phyloP scores from a whole-genome alignment of 2,797 vertebrate genomes.

The Todus mexicanus region DNA sequence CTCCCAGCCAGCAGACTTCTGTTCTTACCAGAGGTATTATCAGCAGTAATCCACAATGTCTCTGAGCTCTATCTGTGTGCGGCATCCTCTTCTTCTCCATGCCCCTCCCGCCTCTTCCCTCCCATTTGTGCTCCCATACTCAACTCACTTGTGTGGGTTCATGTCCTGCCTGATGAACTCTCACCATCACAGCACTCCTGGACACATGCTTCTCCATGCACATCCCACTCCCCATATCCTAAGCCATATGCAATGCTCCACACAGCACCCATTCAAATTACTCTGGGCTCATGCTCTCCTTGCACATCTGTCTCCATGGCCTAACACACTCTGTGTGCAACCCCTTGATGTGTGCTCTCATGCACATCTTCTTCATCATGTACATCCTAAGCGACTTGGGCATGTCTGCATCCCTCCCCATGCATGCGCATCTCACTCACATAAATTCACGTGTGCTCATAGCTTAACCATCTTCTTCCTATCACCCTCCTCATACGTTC shows the following conservation, averaged over 20 bases:
- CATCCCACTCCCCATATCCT: neutral
- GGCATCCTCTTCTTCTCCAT: slow-evolving; percentile 51
- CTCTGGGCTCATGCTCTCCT: neutral
- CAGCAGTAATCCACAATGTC: slow-evolving; percentile 65
- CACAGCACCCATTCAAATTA: neutral
- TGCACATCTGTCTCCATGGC: neutral
- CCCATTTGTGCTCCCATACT: neutral
- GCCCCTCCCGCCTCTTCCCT: neutral
- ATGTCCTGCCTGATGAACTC: neutral
- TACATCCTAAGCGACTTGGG: no score
- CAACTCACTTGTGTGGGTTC: neutral
- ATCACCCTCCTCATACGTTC: neutral
- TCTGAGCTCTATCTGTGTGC: slow-evolving; percentile 14
- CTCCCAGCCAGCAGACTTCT: slow-evolving; percentile 73
- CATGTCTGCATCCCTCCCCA: neutral
- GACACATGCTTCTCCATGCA: fast-evolving
- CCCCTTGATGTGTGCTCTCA: neutral
- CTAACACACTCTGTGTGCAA: neutral
- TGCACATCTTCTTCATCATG: fast-evolving
- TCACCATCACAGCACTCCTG: neutral
- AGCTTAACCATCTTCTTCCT: neutral
- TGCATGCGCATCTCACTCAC: neutral
- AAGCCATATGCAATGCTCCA: no score
- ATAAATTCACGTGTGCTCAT: neutral
- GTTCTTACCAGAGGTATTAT: slow-evolving; percentile 73